Base-by-base conservation (phyloP, 2,797 vertebrate species). In the Odontamblyopus rebecca region DNA sequence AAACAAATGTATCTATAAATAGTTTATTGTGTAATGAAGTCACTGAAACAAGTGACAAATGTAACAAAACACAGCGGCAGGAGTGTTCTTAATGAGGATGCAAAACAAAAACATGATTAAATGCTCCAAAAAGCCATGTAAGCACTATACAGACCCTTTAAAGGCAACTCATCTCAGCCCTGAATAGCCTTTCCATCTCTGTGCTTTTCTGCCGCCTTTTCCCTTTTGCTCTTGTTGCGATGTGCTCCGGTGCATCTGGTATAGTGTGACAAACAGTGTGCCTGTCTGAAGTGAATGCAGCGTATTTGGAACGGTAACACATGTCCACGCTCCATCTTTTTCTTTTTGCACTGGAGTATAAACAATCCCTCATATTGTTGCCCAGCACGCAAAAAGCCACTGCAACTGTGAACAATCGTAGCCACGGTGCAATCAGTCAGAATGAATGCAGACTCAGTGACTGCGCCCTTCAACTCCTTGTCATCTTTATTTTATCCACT, bases 401-500 rank as follows among this genome's bases (percentile, higher is more conserved):
- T 51, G 70, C 74, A 30, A 83, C 70, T 72, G 72, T 82, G 80
- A 85, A 70, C 63, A 78, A 79, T 69, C 18, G 18, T 5, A 53
- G 56, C 26, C 32, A 4, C 61, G 18, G 70, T 75, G 76, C 72
- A 76, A 84, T 85, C 81, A 83, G 48, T 89, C 82, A 84, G 75
- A 80, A 80, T 70, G 30, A 70, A 80, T 79, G 78, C 62, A 71
- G 67, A 72, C 57, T 51, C 68, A 26, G 59, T 82, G 68, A 82
- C 73, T 64, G 69, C 59, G 66, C 70, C 63, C 30, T 70, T 80
- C 61, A 76, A 74, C 71, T 76, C 80, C 80, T 73, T 82, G 62
- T 86, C 82, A 79, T 82, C 73, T 83, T 80, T 68, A 82, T 86
- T 85, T 81, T 71, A 80, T 81, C 67, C 74, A 64, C 66, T 68